Evolutionary conservation across 2,888 invertebrate species (phyloP).

Genomic region (Chaitophorus viminalis): DNA sequence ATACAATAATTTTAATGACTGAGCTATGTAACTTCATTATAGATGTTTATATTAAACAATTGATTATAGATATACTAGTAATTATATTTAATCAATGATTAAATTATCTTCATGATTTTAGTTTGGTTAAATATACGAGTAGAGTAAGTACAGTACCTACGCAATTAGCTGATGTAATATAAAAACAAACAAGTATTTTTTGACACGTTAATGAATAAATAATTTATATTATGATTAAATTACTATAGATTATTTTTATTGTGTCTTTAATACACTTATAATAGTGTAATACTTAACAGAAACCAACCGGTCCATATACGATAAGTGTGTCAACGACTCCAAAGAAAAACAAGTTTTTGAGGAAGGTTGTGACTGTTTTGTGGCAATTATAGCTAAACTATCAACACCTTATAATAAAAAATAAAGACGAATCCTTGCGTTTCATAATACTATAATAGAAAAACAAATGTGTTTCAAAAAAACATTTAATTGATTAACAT

Average conservation of each 20-base stretch:
- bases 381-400: background rate
- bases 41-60: too few species aligned
- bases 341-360: constrained; percentile 28
- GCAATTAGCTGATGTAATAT: constrained; percentile 6
- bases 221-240: background rate
- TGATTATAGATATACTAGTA: too few species aligned
- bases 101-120: too few species aligned
- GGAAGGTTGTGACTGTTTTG: constrained; percentile 33
- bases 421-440: background rate
- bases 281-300: background rate
- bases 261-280: background rate
- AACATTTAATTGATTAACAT: too few species aligned
- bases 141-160: too few species aligned
- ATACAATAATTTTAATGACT: too few species aligned
- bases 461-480: too few species aligned
- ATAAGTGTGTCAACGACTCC: constrained; percentile 35
- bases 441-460: too few species aligned
- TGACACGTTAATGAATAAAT: background rate
- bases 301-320: constrained; percentile 24
- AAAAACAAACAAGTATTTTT: background rate
- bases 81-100: too few species aligned
- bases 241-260: constrained; percentile 11
- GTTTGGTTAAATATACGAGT: background rate
- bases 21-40: too few species aligned
- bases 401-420: background rate